phyloP scores from a whole-genome alignment of 2,888 invertebrate genomes.

The Diarsia brunnea region DNA sequence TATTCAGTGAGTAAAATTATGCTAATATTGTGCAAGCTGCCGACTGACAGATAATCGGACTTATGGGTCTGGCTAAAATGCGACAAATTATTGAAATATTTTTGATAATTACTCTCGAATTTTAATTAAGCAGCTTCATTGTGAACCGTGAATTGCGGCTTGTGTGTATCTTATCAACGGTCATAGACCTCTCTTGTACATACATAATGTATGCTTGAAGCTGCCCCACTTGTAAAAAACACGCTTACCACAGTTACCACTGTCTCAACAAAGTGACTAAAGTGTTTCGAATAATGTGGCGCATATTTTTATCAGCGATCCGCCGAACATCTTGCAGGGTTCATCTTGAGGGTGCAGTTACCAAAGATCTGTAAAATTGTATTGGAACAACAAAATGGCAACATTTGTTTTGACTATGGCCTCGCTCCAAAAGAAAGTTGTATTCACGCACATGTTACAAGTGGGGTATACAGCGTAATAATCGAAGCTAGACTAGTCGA shows the following conservation, averaged over 20 bases:
- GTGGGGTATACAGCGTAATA: conserved; percentile 3
- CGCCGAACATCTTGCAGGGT: not conserved
- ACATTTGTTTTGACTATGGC: not conserved
- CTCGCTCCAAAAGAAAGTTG: not conserved
- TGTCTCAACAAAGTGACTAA: not conserved
- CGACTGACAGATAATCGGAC: not conserved
- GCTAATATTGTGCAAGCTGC: not conserved
- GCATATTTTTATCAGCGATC: not conserved
- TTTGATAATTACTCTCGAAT: conserved; percentile 5
- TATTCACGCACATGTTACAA: not conserved
- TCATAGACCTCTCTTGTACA: conserved; percentile 42
- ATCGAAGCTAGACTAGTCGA: conserved; percentile 36
- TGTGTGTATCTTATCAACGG: conserved; percentile 28
- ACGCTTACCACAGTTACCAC: not conserved
- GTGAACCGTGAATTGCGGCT: conserved; percentile 23
- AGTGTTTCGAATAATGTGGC: not conserved
- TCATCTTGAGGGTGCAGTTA: not conserved
- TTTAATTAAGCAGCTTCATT: conserved; percentile 26
- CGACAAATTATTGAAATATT: conserved; percentile 3
- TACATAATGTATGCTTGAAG: conserved; percentile 23
- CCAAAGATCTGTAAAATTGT: not conserved
- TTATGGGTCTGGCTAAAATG: conserved; percentile 42
- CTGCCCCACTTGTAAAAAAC: not conserved
- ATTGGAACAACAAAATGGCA: not conserved
- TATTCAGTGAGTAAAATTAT: not conserved